These are phyloP conservation scores for Nymphalis c-album DNA, from an alignment of 2,888 invertebrate genomes.

Conservation along the genomic window DNA sequence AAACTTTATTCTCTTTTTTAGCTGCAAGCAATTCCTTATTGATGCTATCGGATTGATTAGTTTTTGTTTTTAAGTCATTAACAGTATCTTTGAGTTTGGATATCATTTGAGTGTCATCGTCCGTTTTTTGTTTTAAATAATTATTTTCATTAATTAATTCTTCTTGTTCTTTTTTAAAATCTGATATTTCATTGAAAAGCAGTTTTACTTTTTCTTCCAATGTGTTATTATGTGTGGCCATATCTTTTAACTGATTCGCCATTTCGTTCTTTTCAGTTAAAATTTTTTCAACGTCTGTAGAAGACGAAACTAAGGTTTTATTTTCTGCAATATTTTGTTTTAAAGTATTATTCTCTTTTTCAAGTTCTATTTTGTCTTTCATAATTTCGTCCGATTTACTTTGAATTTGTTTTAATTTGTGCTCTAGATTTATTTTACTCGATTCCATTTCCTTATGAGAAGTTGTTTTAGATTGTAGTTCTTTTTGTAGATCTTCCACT, in stretches of 20 bases:
- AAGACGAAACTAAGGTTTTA: conserved; percentile 40
- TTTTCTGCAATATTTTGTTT: conserved; percentile 47
- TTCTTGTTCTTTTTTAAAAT: conserved; percentile 44
- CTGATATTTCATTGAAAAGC: conserved; percentile 45
- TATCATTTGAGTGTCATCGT: conserved; percentile 41
- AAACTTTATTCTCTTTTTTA: conserved; percentile 56
- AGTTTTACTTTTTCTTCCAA: conserved; percentile 46
- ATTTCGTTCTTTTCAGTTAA: conserved; percentile 46
- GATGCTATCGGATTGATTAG: conserved; percentile 48
- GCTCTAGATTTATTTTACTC: conserved; percentile 56
- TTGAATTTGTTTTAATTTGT: conserved; percentile 59
- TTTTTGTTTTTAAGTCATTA: conserved; percentile 51
- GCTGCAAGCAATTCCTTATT: conserved; percentile 50
- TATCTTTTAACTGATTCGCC: conserved; percentile 43
- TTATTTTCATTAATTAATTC: conserved; percentile 48
- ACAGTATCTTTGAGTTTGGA: conserved; percentile 47
- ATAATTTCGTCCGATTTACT: conserved; percentile 48
- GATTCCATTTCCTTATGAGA: conserved; percentile 53
- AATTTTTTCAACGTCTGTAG: conserved; percentile 42
- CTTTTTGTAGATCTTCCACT: conserved; percentile 67
- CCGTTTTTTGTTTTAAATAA: conserved; percentile 45
- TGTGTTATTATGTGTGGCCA: conserved; percentile 49
- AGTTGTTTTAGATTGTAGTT: conserved; percentile 51
- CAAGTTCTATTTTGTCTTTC: conserved; percentile 50
- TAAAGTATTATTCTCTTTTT: conserved; percentile 50